Base-by-base conservation (phyloP, 2,888 invertebrate species). In the Furcula furcula region DNA sequence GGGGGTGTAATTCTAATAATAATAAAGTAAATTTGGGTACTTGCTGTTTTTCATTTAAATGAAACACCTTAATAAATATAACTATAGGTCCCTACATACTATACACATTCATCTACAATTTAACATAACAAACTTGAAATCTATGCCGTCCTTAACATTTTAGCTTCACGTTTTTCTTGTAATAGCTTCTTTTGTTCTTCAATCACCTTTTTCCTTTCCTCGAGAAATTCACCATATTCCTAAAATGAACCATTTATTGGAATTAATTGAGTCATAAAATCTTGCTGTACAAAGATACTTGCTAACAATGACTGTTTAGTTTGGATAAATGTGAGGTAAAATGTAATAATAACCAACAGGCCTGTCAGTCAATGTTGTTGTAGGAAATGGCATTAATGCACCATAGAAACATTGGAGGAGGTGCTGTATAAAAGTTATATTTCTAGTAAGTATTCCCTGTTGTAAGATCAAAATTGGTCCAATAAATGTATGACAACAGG, bases 131-230 rank as follows among this genome's bases (percentile, higher is more conserved):
- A 26, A 18, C 19, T n/a, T 26, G 4, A 41, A 34, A n/a, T 26
- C 55, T 79, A 81, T 6, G 87, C 93, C 38, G 95, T 95, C 81
- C 98, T 91, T 59, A 98, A 91, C 93, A 98, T 93, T 89, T 97
- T 98, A 0, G 97, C 95, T 86, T 97, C 96, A 72, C 94, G 93
- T 69, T 93, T 93, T 72, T 96, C 97, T 81, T 95, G 93, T 33
- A 98, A 73, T 57, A 92, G 91, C 62, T 92, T 92, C 65, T 93
- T 91, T 72, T 97, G 95, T 55, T 94, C 89, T 61, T 93, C 94
- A 1, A 97, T 89, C 47, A 93, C 78, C 19, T 67, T 49, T 65
- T 92, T 92, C 36, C 98, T 90, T 60, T 97, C 93, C 55, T 93
- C 91, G 26, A 98, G 82, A 77, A 98, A 98, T 61, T 93, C 76